Evolutionary conservation across 2,797 vertebrate genomes (phyloP).

Genomic region (Phoebastria nigripes): DNA sequence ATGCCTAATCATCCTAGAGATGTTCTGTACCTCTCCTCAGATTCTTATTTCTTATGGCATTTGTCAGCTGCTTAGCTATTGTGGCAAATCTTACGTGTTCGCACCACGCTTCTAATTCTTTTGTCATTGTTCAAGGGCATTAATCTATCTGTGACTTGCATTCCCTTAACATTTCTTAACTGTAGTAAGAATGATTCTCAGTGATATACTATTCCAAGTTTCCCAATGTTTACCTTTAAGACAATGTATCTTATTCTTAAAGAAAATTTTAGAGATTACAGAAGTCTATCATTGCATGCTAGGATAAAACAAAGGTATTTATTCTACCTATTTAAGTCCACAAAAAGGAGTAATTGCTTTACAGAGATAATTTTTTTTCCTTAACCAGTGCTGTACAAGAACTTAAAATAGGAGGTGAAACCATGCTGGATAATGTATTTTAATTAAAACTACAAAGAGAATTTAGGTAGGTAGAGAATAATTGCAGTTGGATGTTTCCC

Average conservation of each 20-base stretch:
- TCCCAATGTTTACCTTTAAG: not conserved
- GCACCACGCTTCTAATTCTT: not conserved
- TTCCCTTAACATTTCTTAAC: not conserved
- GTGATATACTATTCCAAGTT: not conserved
- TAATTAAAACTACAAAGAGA: constrained; percentile 64
- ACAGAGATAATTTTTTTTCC: not conserved
- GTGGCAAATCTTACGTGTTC: not conserved
- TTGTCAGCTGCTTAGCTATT: not conserved
- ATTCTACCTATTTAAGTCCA: not conserved
- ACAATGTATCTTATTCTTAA: not conserved
- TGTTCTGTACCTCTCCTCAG: not conserved
- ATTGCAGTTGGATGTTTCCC: constrained; percentile 38
- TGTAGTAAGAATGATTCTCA: not conserved
- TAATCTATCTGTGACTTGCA: not conserved
- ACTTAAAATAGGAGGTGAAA: constrained; percentile 39
- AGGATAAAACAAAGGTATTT: not conserved
- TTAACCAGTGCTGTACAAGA: not conserved
- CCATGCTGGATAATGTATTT: constrained; percentile 28
- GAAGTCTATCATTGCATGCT: not conserved
- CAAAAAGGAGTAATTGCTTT: constrained; percentile 2
- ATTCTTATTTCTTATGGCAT: not conserved
- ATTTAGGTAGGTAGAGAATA: constrained; percentile 35
- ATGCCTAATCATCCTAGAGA: not conserved
- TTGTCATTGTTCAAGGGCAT: constrained; percentile 1
- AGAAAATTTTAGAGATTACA: not conserved